phyloP scores from a whole-genome alignment of 2,113 vertebrate species.

The Trochalopteron elliotii region DNA sequence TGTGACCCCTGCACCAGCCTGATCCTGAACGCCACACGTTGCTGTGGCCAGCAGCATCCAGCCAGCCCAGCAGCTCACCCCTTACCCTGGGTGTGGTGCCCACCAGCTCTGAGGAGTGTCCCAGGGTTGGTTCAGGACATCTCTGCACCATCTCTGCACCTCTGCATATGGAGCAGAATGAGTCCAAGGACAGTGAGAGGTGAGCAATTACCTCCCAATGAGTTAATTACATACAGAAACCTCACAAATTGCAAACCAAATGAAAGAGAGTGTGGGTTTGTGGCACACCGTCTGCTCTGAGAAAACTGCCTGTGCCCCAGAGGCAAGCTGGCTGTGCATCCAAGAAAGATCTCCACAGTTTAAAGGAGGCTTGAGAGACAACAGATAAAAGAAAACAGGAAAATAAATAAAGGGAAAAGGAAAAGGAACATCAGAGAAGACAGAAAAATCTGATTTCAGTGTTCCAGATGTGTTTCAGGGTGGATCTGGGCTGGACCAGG shows the following conservation, averaged over 20 bases:
- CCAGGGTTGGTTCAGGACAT: neutral
- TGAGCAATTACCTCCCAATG: neutral
- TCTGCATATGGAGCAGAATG: neutral
- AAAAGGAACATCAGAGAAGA: neutral
- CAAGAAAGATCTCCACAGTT: neutral
- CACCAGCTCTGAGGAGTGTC: neutral
- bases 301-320: neutral
- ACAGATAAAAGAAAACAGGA: neutral
- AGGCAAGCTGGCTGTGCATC: neutral
- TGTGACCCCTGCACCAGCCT: neutral
- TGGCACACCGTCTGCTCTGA: accelerated
- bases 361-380: neutral
- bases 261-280: neutral
- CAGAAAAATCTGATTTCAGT: neutral
- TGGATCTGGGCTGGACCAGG: neutral
- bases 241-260: neutral
- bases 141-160: neutral
- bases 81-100: neutral
- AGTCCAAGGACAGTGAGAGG: neutral
- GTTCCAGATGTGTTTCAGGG: neutral
- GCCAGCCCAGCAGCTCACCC: neutral
- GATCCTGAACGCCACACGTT: accelerated
- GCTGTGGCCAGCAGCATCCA: neutral
- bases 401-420: neutral
- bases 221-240: neutral